Base-by-base conservation (phyloP, 2,888 invertebrate genomes). In the Tipula confusa region DNA sequence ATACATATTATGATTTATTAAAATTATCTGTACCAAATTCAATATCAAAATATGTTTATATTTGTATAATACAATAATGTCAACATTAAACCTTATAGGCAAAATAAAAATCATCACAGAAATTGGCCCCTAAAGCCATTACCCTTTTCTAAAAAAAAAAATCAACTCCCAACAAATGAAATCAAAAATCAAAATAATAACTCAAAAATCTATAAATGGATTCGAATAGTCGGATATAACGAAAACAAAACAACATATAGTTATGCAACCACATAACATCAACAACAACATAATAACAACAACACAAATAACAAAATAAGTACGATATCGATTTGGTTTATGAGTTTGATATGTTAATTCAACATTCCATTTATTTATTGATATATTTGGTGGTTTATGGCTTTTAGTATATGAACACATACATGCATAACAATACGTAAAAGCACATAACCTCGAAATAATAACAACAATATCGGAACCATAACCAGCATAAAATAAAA, bases 321-420 rank as follows among this genome's bases (percentile, higher is more conserved):
- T 64, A 24, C 64, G 24, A 64, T 64, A 64, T 64, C 64, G 64
- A 64, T 64, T 64, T 64, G 24, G 64, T 64, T 64, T 64, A 64
- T 9, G 64, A 64, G 64, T 64, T 64, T 64, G 64, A 64, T 64
- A 64, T 64, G 64, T 64, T 64, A 64, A 64, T 64, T 64, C 24
- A 64, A 64, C 24, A 64, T 64, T 64, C 64, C 18, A 64, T 64
- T 64, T 64, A 64, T 64, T 24, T 24, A 64, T 64, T 24, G n/a
- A n/a, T 64, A 64, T 64, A 64, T 64, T 64, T 64, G n/a, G 64
- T 64, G 64, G 64, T 64, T 64, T 64, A 64, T 64, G 64, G 64
- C 7, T 64, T 24, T 64, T 24, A 64, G 11, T 2, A 24, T 18
- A 48, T 18, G 18, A 18, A 48, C 48, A 1, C 43, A 43, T 4